phyloP scores from a whole-genome alignment of 2,797 vertebrate species.

The Sebastes cheni region DNA sequence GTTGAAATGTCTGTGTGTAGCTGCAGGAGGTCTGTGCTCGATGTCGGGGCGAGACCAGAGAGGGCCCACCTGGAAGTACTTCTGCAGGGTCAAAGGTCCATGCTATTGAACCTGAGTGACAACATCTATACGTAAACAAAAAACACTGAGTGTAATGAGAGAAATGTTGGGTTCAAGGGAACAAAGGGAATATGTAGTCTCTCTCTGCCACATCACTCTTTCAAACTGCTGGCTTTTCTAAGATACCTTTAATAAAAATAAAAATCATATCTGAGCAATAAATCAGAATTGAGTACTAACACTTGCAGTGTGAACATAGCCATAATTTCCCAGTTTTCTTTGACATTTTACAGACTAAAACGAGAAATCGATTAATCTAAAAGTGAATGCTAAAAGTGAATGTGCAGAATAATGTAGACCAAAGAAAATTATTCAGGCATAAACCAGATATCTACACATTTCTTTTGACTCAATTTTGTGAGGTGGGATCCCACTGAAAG shows the following conservation, averaged over 20 bases:
- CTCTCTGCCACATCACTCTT: background rate
- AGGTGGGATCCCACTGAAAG: background rate
- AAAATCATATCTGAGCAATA: background rate
- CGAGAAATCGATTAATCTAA: background rate
- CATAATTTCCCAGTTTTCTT: background rate
- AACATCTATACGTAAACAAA: conserved; percentile 73
- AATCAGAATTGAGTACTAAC: background rate
- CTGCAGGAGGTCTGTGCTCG: conserved; percentile 69
- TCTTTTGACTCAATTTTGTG: background rate
- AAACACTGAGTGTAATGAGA: conserved; percentile 64
- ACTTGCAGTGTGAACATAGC: background rate
- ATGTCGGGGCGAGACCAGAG: conserved; percentile 59
- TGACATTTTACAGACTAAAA: background rate
- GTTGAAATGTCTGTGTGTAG: conserved; percentile 55
- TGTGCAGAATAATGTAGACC: background rate
- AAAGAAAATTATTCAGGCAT: background rate
- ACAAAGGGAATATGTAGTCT: conserved; percentile 38
- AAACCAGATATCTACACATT: background rate
- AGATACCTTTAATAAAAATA: background rate
- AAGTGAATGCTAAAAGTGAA: background rate
- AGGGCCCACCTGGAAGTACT: conserved; percentile 84
- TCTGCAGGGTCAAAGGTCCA: conserved; percentile 79
- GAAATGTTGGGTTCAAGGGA: conserved; percentile 46
- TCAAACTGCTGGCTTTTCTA: background rate
- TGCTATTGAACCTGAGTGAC: conserved; percentile 82